Evolutionary conservation across 2,888 invertebrate species (phyloP), one percentile per base, ranked within the genome.

Genomic region (Tipula confusa): DNA sequence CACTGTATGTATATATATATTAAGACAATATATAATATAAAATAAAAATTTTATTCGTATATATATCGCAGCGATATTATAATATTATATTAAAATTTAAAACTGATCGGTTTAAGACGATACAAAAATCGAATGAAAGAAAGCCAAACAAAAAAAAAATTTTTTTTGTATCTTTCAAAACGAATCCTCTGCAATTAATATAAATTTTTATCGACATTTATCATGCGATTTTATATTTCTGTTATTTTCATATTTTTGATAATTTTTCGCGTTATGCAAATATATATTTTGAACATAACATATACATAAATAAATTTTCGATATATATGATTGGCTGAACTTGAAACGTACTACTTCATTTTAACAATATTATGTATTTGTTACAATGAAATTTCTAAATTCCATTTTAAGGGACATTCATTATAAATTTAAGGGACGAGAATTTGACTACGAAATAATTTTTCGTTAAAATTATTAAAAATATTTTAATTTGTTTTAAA

Each of bases 151-250:
- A 64, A 64, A 64, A 64, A 24, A 9, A 24, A 64, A 64, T 9
- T 64, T 64, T n/a, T n/a, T n/a, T n/a, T n/a, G n/a, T n/a, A 64
- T 64, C 64, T 64, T 64, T 64, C 24, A 64, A 24, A 64, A 64
- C 64, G 64, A 64, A 64, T 24, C 64, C 64, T 64, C 64, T 64
- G 64, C 64, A 64, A 64, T 64, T 64, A 64, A 64, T 64, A 24
- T 64, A 80, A 48, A 82, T 82, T 82, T 82, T 82, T 82, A 82
- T 82, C 82, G 82, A 82, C 36, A 82, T 82, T 82, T 36, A 82
- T 36, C 82, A 82, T 82, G 82, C 82, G 28, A 82, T 82, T 15
- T 82, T 82, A 36, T 82, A 33, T 6, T 64, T 64, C 64, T 24
- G 64, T 64, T 64, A 11, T 24, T 64, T 64, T 33, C 13, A 18